Conservation (phyloP, 2,797 vertebrate genomes). For the Galago senegalensis region DNA sequence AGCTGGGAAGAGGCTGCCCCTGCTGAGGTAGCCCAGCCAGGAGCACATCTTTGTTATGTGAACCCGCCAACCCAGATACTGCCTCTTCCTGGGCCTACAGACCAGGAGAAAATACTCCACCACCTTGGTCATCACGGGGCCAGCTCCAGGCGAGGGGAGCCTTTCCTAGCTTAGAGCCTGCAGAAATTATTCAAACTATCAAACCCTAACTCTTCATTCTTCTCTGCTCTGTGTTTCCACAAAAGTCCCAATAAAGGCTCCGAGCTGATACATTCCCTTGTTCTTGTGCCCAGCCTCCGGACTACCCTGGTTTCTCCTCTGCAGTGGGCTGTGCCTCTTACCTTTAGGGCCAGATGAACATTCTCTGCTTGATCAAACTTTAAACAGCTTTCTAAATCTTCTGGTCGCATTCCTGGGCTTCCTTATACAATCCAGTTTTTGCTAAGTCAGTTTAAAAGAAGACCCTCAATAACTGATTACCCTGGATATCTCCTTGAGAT, state of each 20-base stretch:
- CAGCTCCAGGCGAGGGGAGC: not conserved
- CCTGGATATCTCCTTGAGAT: accelerated
- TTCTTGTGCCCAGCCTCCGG: not conserved
- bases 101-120: not conserved
- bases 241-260: not conserved
- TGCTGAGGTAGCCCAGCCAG: not conserved
- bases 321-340: not conserved
- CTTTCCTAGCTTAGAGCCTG: not conserved
- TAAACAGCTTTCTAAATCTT: too few species aligned
- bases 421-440: not conserved
- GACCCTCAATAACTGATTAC: not conserved
- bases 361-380: not conserved
- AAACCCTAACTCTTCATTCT: not conserved
- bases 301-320: not conserved
- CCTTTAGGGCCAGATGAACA: not conserved
- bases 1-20: not conserved
- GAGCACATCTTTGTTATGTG: not conserved
- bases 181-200: not conserved
- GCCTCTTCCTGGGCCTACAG: not conserved
- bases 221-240: not conserved
- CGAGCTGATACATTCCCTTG: not conserved
- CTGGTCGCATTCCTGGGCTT: not conserved
- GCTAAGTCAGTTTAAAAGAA: not conserved
- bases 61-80: not conserved
- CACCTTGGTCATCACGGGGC: not conserved